Base-by-base conservation (phyloP, 2,797 vertebrate species). In the Characodon lateralis region DNA sequence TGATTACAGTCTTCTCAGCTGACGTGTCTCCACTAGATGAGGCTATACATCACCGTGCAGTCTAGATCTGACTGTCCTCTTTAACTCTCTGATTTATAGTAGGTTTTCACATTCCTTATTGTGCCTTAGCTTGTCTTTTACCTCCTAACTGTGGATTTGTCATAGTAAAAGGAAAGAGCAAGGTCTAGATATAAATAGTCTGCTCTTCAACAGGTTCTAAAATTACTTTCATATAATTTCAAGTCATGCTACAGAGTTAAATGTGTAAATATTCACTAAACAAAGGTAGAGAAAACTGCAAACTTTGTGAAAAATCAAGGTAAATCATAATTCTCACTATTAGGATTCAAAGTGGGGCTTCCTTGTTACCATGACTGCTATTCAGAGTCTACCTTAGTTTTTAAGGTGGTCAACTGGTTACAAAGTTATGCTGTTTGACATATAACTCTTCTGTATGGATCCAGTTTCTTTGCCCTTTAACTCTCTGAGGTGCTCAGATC, bases 31-130 rank as follows among this genome's bases (percentile, higher is more conserved):
- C 50, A 66, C 61, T 63, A 78, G 61, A 81, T 82, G 65, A 0
- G 73, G 63, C 74, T 48, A 70, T 87, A 74, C 20, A 85, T 90
- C 83, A 87, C 43, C 22, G 58, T 65, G 46, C 28, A 50, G 73
- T 77, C 84, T 77, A 74, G 72, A 59, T 48, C 50, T 74, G 77
- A 88, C 76, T 51, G 18, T 12, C 63, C 71, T 76, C 73, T 35
- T 85, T 24, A 20, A 79, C 74, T n/a, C 3, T 75, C 55, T 74
- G 79, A 84, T 88, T 89, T 84, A 87, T 81, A 41, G 0, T 66
- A 22, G 56, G 71, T 68, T 76, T 72, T 84, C 56, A 80, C 73
- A 78, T 69, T 79, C 82, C 12, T 83, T 70, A 58, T 68, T 50
- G 31, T 74, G 73, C 72, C 74, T 80, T 71, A 63, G 69, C 78